Percentiles rank a stretch among this genome's conserved stretches.
Evolutionary conservation across 2,797 vertebrate species (phyloP).

Genomic region (Dendrocincla fuliginosa): DNA sequence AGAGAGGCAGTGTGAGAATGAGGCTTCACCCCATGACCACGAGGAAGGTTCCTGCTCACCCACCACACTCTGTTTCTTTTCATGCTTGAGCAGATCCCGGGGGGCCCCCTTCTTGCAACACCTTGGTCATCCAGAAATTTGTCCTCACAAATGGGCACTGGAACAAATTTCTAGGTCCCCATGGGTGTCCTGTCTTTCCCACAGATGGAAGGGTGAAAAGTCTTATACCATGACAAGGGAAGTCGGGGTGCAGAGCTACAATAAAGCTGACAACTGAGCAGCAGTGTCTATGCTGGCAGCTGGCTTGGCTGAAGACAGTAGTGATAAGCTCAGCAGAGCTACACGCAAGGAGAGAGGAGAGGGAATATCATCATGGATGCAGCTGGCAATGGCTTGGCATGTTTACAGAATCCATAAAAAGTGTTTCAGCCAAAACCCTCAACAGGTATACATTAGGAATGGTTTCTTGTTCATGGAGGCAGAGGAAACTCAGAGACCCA

Average conservation of each 20-base stretch:
- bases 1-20: neutral
- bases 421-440: neutral
- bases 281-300: neutral
- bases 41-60: neutral
- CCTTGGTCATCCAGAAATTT: neutral
- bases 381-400: neutral
- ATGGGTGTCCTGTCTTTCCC: neutral
- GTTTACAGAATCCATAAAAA: neutral
- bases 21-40: neutral
- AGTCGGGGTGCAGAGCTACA: neutral
- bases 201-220: neutral
- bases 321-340: neutral
- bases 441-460: accelerated
- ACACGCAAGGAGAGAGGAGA: neutral
- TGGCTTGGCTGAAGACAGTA: neutral
- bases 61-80: neutral
- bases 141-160: accelerated
- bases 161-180: neutral
- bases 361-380: neutral
- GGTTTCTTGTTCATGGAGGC: neutral
- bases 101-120: neutral
- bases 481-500: neutral
- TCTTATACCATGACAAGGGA: neutral
- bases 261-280: neutral
- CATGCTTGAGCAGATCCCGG: accelerated